phyloP scores from a whole-genome alignment of 2,797 vertebrate species.

The Sardinella longiceps region DNA sequence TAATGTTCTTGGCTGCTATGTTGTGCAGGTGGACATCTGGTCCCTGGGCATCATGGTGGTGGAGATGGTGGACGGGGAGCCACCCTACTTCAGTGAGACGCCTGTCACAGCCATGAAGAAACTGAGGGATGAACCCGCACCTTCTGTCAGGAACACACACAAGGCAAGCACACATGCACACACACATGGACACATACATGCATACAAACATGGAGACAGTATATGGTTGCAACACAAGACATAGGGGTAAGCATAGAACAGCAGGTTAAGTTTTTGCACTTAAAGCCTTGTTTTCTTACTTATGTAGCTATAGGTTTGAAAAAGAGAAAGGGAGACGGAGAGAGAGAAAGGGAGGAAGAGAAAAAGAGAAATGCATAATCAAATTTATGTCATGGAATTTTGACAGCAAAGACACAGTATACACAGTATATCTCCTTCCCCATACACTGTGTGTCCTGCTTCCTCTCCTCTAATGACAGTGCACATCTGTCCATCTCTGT shows the following conservation, averaged over 20 bases:
- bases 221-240: neutral
- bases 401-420: no score
- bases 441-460: neutral
- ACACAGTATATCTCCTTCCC: no score
- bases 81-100: conserved; percentile 88
- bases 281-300: no score
- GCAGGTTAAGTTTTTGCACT: no score
- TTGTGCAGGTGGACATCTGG: conserved; percentile 85
- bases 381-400: no score
- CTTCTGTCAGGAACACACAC: conserved; percentile 82
- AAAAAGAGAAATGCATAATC: neutral
- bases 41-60: conserved; percentile 91
- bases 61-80: conserved; percentile 90
- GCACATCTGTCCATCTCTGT: neutral
- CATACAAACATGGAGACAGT: neutral
- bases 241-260: no score
- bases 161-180: conserved; percentile 72
- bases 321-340: neutral
- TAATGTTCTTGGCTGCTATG: neutral
- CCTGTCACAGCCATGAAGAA: conserved; percentile 93
- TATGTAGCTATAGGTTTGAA: neutral
- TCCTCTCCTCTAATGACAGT: neutral
- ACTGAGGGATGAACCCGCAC: conserved; percentile 85
- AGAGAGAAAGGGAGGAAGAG: neutral
- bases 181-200: neutral